Base-by-base conservation (phyloP, 2,113 vertebrate genomes). In the Carassius gibelio region DNA sequence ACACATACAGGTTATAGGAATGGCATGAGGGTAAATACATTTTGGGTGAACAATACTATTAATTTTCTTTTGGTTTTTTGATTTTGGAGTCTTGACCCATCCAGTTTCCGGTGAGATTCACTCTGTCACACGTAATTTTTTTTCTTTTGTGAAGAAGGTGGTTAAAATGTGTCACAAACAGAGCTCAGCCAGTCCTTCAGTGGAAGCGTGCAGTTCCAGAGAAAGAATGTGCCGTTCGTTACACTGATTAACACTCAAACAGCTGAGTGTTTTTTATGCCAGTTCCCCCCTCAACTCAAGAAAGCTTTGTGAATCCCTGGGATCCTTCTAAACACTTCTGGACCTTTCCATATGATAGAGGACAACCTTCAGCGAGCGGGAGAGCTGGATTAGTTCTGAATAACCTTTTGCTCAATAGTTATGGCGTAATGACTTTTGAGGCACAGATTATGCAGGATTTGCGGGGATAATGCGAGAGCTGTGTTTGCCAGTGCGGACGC, bases 391-490 rank as follows among this genome's bases (percentile, higher is more conserved):
- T 84, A 82, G 77, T 75, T 80, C 69, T 8, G 26, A 81, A 86
- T 72, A 36, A 17, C 57, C 30, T 36, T 76, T 74, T 79, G 45
- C 75, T 66, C 14, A 15, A 74, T 78, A 86, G 81, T 88, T 83
- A 75, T 62, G 50, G 55, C n/a, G 66, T 87, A 86, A 90, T 89
- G 86, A 89, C 87, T 90, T 89, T 84, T 30, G 71, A 87, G 88
- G 81, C 48, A 48, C 86, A 88, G 84, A 87, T 87, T 87, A 85
- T 86, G 75, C 66, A 8, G 88, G 87, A 87, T 89, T 81, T 88
- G 85, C 3, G 50, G 19, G 79, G 85, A 89, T 85, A 85, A 89
- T 81, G 72, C 55, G 52, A n/a, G 21, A 3, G 75, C 71, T 30
- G 72, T 86, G 38, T 86, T 68, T 77, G 75, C 75, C 59, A 55